Base-by-base conservation (phyloP, 2,888 invertebrate genomes). In the Lasioglossum zephyrum region DNA sequence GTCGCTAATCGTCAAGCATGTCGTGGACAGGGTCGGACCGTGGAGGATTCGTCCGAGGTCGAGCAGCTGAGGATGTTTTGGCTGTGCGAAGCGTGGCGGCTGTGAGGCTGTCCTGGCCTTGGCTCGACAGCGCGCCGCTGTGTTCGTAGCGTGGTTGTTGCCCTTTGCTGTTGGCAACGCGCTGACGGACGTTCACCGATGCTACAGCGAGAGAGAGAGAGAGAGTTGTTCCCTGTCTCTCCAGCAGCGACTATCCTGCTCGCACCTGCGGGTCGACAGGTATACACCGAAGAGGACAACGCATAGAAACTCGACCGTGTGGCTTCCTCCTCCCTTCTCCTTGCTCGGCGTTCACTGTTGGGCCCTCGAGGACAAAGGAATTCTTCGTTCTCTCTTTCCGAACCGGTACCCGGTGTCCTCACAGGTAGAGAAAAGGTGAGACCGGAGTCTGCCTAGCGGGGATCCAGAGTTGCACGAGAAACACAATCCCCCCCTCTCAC, bases 331-430 rank as follows among this genome's bases (percentile, higher is more conserved):
- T 74, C 41, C 13, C 70, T 79, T 73, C 84, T 76, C 70, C 66
- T 76, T n/a, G 76, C 44, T 69, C 80, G 26, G 73, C 78, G 78
- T 78, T 76, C 73, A 22, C 31, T 76, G 74, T 66, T 41, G 77
- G 70, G 76, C 85, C 88, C 86, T 87, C 89, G 89, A 91, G 93
- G 93, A 94, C 94, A 94, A 94, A 94, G 94, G 93, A 94, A 94
- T 93, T 94, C 94, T 91, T 92, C 87, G 36, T 88, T 87, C 85
- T 90, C 84, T 77, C 85, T 79, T 75, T 60, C 69, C 74, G 49
- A 75, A 72, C 49, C 44, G 47, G 73, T 82, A 86, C 82, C 83
- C 53, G 77, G 47, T 80, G 87, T 80, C 83, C 79, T 82, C 49
- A 31, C 86, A 85, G 86, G 86, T 85, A 85, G 53, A 79, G 39